phyloP scores from a whole-genome alignment of 1,140 invertebrate species.

The Monochamus saltuarius region DNA sequence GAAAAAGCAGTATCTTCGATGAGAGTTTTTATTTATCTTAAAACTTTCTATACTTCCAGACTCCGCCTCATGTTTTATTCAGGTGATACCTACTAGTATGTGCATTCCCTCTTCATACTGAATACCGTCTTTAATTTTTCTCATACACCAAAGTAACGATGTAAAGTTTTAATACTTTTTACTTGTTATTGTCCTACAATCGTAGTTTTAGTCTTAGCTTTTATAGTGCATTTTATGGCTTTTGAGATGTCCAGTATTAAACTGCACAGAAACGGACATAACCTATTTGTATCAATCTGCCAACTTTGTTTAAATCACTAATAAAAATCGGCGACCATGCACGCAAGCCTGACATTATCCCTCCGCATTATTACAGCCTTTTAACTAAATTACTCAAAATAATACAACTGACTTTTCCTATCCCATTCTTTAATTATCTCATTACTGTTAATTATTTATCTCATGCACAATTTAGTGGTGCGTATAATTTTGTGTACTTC shows the following conservation, averaged over 20 bases:
- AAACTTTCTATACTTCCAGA: neutral
- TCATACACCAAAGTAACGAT: constrained; percentile 5
- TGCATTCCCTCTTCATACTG: neutral
- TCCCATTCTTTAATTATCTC: no score
- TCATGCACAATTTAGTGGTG: no score
- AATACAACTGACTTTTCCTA: no score
- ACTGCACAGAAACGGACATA: neutral
- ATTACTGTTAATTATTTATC: no score
- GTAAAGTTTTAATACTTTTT: constrained; percentile 3
- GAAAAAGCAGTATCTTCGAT: no score
- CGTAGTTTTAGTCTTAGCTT: constrained; percentile 18
- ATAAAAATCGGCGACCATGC: neutral
- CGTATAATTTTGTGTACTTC: no score
- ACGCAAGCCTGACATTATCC: neutral
- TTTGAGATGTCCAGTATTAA: constrained; percentile 7
- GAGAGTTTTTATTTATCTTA: constrained; percentile 1
- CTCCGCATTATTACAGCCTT: no score
- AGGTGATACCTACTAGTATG: neutral
- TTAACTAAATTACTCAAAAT: no score
- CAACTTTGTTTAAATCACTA: constrained; percentile 1
- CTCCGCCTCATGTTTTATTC: neutral
- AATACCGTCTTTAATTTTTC: constrained; percentile 6
- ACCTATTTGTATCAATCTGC: constrained; percentile 4
- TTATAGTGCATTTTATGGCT: constrained; percentile 8
- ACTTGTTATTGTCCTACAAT: constrained; percentile 19